Base-by-base conservation (phyloP, 2,888 invertebrate genomes). In the Lithophane ornitopus region DNA sequence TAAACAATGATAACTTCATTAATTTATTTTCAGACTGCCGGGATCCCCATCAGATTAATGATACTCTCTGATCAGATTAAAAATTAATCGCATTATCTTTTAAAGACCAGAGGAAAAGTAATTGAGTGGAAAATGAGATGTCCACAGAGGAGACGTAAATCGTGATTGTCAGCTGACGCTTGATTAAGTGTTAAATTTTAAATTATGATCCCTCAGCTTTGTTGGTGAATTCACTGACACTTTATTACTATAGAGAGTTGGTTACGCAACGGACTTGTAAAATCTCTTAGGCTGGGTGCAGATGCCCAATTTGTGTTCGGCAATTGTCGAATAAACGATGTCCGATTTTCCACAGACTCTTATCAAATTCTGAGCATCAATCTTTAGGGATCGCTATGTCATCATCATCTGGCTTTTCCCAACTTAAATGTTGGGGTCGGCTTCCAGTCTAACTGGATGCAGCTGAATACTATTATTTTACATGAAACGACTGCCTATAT, bases 131-230 rank as follows among this genome's bases (percentile, higher is more conserved):
- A 94, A 95, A 95, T 95, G 90, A 91, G 92, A 94, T 88, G 93
- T 91, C 90, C 93, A 90, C 90, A 75, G 81, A 85, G 90, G 91
- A 88, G 90, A 89, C 91, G 87, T 94, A 94, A 95, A 94, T 94
- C 93, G 92, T 91, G 93, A 94, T 94, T 94, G 94, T 94, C 94
- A 93, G 92, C 87, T 88, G 87, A 91, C 92, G 91, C 93, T 95
- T 95, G 95, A 96, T 95, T 94, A 94, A 95, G 94, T 94, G 94
- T 93, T 95, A 94, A 95, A 95, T 95, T 95, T 94, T 95, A 94
- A 95, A 94, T 94, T 94, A 94, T 94, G 91, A 93, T 91, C 91
- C 86, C 80, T 80, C 79, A 85, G 87, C 86, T 90, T 89, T 88
- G 89, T 87, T 85, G 87, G 81, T 78, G 82, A 82, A 88, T 88